Conservation (phyloP, 2,797 vertebrate genomes). For the Etheostoma perlongum region DNA sequence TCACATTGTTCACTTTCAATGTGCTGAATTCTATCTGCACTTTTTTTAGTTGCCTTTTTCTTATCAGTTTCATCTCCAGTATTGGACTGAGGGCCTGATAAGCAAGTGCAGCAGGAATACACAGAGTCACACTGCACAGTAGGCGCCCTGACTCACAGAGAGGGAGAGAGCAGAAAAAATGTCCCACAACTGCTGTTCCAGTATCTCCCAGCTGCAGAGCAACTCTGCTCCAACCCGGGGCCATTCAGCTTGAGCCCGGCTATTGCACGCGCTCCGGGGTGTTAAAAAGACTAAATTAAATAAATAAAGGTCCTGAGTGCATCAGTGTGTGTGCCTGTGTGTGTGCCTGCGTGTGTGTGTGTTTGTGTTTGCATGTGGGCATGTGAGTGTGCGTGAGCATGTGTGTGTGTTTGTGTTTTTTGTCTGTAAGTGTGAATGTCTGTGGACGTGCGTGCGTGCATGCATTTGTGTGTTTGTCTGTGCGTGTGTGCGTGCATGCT, state of each 20-base stretch:
- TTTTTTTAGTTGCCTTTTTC: slow-evolving; percentile 12
- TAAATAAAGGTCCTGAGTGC: slow-evolving; percentile 56
- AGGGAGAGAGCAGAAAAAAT: slow-evolving; percentile 30
- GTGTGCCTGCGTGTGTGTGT: slow-evolving; percentile 23
- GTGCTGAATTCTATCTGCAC: slow-evolving; percentile 10
- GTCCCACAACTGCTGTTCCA: slow-evolving; percentile 56
- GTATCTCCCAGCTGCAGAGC: slow-evolving; percentile 61
- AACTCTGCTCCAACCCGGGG: slow-evolving; percentile 56
- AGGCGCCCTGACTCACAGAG: slow-evolving; percentile 21
- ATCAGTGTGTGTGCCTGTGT: slow-evolving; percentile 6
- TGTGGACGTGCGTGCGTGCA: too few relatives aligned
- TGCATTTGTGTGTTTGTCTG: too few relatives aligned
- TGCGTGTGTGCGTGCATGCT: too few relatives aligned
- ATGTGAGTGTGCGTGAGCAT: neutral
- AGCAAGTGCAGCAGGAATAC: slow-evolving; percentile 11
- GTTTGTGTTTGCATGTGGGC: neutral
- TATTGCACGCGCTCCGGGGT: slow-evolving; percentile 64
- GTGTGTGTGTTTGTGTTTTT: slow-evolving; percentile 6
- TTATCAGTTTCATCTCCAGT: slow-evolving; percentile 29
- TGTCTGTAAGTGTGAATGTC: too few relatives aligned
- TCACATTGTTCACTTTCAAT: slow-evolving; percentile 16
- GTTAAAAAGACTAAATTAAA: slow-evolving; percentile 66
- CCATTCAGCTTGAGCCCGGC: slow-evolving; percentile 64
- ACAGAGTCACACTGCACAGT: slow-evolving; percentile 11
- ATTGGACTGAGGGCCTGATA: slow-evolving; percentile 17